Evolutionary conservation across 2,888 invertebrate genomes (phyloP), one percentile per base, ranked within the genome.

Genomic region (Aspidiotus rigidus): DNA sequence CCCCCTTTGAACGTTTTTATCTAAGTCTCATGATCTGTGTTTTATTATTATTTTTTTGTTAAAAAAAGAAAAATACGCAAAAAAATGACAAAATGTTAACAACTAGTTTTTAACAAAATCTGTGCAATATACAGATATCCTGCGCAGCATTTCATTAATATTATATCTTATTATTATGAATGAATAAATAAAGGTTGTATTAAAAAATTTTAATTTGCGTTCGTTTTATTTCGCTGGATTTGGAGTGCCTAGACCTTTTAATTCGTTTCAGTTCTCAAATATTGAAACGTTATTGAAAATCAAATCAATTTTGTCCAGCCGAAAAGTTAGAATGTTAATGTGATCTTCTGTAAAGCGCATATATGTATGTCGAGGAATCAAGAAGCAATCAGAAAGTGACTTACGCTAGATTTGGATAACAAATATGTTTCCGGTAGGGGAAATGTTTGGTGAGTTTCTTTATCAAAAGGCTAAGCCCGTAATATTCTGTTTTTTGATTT

Each of bases 1-100:
- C 28, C 28, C 28, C 28, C 28, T 67, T 67, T 67, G 67, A 67
- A 60, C 67, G 67, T 67, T 67, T 67, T 67, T 67, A 67, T 67
- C 67, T 67, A 67, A 67, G 67, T 67, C 67, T 67, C 67, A 67
- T 67, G 67, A 67, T 67, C 67, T 67, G 67, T 67, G 67, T 67
- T 67, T 67, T 67, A 67, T 59, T 28, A 28, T 28, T 28, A 28
- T 28, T 28, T 67, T 62, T 67, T 67, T 41, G 56, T 67, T 59
- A 60, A 67, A 67, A 67, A 60, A 67, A 59, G 13, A 59, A 59
- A 49, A 13, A 28, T 28, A 28, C 28, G 10, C n/a, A 49, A 64
- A 64, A 64, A 59, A 60, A 59, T 60, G 60, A 67, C 67, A 67
- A 67, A 64, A 59, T 67, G 60, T 59, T 67, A 59, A 59, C 60